phyloP scores from a whole-genome alignment of 2,888 invertebrate species.

The Thera obeliscata region DNA sequence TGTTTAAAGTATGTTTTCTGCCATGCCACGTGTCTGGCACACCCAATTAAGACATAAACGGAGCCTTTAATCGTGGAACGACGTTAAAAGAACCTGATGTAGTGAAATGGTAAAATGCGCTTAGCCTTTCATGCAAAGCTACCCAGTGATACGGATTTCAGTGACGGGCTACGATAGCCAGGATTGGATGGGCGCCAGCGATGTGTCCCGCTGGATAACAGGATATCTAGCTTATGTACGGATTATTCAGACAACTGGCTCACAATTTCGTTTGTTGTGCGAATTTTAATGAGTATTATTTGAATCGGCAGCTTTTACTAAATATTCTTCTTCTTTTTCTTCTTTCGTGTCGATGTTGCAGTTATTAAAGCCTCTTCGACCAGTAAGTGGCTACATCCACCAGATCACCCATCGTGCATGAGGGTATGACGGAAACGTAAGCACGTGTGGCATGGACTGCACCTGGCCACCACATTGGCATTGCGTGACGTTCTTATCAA shows the following conservation, averaged over 20 bases:
- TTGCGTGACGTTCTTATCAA: too few relatives aligned
- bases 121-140: conserved; percentile 8
- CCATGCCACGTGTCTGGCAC: too few relatives aligned
- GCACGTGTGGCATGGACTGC: too few relatives aligned
- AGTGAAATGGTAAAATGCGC: neutral
- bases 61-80: neutral
- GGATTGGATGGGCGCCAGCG: conserved; percentile 67
- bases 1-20: too few relatives aligned
- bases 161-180: conserved; percentile 37
- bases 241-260: conserved; percentile 58
- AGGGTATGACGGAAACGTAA: too few relatives aligned
- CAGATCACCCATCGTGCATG: too few relatives aligned
- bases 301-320: conserved; percentile 23
- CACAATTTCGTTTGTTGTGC: conserved; percentile 53
- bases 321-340: neutral
- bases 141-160: conserved; percentile 19
- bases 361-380: too few relatives aligned
- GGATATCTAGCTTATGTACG: conserved; percentile 59
- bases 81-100: neutral
- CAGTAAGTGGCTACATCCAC: too few relatives aligned
- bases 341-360: too few relatives aligned
- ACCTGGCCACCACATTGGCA: too few relatives aligned
- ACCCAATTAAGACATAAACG: too few relatives aligned
- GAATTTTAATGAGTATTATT: conserved; percentile 47
- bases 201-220: conserved; percentile 58